A percentile compares a stretch with the other conserved stretches of the same genome.
phyloP scores from a whole-genome alignment of 2,888 invertebrate genomes.

The Neria commutata region DNA sequence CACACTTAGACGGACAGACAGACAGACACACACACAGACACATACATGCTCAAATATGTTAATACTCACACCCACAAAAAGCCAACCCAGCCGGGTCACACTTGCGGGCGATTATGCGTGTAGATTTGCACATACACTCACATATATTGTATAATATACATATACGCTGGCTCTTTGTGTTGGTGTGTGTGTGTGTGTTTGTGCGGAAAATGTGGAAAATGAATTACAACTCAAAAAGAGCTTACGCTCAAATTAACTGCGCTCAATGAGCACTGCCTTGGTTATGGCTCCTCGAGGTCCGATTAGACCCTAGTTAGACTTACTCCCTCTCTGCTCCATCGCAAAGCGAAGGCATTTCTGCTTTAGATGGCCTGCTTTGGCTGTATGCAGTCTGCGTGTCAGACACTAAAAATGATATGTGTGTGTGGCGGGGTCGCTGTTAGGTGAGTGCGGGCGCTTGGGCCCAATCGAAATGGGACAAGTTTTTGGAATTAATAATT shows the following conservation, averaged over 20 bases:
- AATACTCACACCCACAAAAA: no score
- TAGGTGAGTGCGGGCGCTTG: not conserved
- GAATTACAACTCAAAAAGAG: slow-evolving; percentile 23
- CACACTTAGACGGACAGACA: not conserved
- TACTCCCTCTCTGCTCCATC: no score
- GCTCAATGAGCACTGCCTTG: slow-evolving; percentile 9
- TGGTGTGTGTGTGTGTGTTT: not conserved
- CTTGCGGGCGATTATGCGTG: no score
- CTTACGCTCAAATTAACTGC: slow-evolving; percentile 21
- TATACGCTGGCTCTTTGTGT: no score
- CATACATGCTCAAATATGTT: not conserved
- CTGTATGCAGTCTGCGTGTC: slow-evolving; percentile 3
- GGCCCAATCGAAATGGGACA: no score
- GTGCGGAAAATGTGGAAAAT: not conserved
- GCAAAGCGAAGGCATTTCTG: not conserved
- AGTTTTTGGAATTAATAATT: no score
- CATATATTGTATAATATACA: not conserved
- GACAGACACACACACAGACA: not conserved
- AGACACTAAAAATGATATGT: slow-evolving; percentile 12
- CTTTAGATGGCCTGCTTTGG: slow-evolving; percentile 1
- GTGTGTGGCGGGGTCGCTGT: not conserved
- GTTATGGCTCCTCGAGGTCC: slow-evolving; percentile 23
- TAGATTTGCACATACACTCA: no score
- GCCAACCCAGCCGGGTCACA: no score
- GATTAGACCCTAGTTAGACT: slow-evolving; percentile 20